phyloP scores from a whole-genome alignment of 2,113 vertebrate genomes.

The Sinocyclocheilus anshuiensis region DNA sequence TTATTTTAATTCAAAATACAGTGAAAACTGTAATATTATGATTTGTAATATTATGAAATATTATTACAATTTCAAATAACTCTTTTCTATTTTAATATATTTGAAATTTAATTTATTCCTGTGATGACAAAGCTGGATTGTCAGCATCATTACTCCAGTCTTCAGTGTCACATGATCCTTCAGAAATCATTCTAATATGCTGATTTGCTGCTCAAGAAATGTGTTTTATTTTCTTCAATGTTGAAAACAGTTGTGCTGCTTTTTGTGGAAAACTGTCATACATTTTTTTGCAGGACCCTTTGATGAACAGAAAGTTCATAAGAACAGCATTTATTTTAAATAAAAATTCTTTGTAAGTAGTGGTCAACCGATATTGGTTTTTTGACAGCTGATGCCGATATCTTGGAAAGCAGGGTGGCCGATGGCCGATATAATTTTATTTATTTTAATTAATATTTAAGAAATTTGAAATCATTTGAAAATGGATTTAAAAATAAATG shows the following conservation, averaged over 20 bases:
- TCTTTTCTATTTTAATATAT: neutral
- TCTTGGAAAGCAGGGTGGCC: no score
- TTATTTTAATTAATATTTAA: no score
- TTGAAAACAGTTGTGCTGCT: neutral
- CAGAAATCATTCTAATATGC: neutral
- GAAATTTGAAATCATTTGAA: no score
- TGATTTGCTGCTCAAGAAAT: neutral
- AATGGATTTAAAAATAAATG: no score
- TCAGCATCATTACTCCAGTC: neutral
- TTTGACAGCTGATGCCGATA: no score
- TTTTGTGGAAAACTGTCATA: neutral
- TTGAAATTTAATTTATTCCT: neutral
- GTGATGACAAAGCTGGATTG: neutral
- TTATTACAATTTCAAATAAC: no score
- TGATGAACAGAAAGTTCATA: neutral
- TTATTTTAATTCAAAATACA: neutral
- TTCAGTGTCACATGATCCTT: neutral
- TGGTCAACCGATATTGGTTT: no score
- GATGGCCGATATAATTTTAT: no score
- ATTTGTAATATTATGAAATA: no score
- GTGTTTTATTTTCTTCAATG: neutral
- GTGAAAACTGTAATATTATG: no score
- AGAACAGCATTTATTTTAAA: neutral
- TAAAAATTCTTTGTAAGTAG: neutral
- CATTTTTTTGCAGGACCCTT: no score